Evolutionary conservation across 2,797 vertebrate genomes (phyloP).

Genomic region (Pantherophis alleghaniensis): DNA sequence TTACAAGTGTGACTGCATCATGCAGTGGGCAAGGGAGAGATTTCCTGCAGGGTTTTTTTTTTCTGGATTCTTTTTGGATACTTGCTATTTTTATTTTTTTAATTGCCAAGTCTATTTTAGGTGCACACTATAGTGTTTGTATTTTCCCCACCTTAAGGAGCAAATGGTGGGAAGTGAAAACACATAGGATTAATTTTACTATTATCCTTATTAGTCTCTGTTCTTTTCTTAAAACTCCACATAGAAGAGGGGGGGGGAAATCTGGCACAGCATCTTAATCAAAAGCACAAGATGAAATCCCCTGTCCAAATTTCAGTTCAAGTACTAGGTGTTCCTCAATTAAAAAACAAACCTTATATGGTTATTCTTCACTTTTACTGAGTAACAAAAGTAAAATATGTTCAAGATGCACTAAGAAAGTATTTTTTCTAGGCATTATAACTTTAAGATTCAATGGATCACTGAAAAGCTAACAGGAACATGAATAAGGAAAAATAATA

Average conservation of each 20-base stretch:
- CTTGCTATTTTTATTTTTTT: not conserved
- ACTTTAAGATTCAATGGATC: not conserved
- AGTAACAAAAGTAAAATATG: not conserved
- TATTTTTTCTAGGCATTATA: not conserved
- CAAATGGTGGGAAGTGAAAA: not conserved
- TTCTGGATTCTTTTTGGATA: not conserved
- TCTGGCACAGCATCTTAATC: not conserved
- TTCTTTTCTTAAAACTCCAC: not conserved
- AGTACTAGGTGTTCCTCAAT: not conserved
- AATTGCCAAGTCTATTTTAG: not conserved
- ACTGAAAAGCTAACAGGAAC: not conserved
- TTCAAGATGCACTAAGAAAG: not conserved
- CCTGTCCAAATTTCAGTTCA: not conserved
- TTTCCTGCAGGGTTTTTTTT: not conserved
- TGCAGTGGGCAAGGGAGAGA: not conserved
- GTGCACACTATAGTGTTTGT: not conserved
- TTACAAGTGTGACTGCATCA: not conserved
- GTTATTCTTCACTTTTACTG: not conserved
- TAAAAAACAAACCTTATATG: not conserved
- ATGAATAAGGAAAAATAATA: not conserved
- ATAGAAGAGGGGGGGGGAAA: fast-evolving
- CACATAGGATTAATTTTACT: not conserved
- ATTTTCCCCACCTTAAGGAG: not conserved
- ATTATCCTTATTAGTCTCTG: not conserved
- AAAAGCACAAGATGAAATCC: not conserved